These are phyloP conservation scores for Caenorhabditis sp. DNA, from an alignment of 2,888 invertebrate species.

Conservation along the genomic window DNA sequence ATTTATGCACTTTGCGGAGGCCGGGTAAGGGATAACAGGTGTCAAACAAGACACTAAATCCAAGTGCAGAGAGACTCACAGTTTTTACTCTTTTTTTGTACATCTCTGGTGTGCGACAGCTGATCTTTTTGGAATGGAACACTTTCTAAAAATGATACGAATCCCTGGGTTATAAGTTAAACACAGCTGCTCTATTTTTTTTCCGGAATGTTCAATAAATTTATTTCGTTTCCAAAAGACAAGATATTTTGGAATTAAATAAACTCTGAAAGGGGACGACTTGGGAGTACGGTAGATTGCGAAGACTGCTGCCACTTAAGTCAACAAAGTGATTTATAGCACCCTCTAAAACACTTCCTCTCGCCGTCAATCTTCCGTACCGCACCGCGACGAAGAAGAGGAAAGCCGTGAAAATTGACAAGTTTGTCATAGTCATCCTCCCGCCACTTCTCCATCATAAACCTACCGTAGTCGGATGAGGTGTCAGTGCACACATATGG, in stretches of 20 bases:
- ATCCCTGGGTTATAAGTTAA: no score
- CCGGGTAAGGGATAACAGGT: conserved; percentile 34
- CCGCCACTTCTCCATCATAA: conserved; percentile 47
- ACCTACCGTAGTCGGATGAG: conserved; percentile 64
- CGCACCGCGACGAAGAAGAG: no score
- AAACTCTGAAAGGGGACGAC: background rate
- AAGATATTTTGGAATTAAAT: no score
- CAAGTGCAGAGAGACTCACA: background rate
- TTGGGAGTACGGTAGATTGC: background rate
- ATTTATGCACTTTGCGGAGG: conserved; percentile 49
- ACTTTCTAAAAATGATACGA: no score
- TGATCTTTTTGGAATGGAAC: no score
- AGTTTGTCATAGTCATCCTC: conserved; percentile 48
- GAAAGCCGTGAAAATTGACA: conserved; percentile 56
- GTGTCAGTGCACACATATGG: conserved; percentile 57
- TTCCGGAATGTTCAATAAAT: no score
- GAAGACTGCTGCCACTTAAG: background rate
- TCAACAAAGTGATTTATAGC: conserved; percentile 3
- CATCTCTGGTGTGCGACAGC: no score
- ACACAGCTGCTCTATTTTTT: no score
- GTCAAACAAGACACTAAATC: conserved; percentile 11
- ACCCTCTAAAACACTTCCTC: conserved; percentile 27
- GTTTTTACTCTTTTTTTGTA: no score
- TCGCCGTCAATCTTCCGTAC: conserved; percentile 18
- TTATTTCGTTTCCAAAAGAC: no score